These are phyloP conservation scores for Bettongia penicillata DNA, from an alignment of 2,113 vertebrate genomes.

Conservation along the genomic window DNA sequence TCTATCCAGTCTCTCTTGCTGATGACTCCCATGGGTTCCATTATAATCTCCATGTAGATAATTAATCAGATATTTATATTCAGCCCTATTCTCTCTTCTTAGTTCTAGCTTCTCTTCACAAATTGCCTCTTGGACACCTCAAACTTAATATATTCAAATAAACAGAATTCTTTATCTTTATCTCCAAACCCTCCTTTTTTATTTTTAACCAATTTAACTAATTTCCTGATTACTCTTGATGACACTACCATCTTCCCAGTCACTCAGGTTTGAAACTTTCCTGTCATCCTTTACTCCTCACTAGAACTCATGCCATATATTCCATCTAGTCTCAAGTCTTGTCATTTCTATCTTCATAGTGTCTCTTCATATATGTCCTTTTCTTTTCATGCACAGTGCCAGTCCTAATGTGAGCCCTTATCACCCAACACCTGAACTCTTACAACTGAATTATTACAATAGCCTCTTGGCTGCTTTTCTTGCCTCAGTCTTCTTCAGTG, in stretches of 20 bases:
- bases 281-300: background rate
- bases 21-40: background rate
- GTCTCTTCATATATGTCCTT: background rate
- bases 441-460: background rate
- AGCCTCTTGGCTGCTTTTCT: background rate
- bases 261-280: background rate
- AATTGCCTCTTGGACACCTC: background rate
- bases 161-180: background rate
- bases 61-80: background rate
- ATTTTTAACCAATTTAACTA: background rate
- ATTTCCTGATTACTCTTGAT: background rate
- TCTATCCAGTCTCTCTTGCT: background rate
- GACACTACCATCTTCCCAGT: background rate
- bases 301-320: background rate
- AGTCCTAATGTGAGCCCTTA: background rate
- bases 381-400: background rate
- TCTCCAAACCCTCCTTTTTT: background rate
- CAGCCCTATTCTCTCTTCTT: background rate
- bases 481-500: background rate
- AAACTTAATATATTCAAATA: background rate
- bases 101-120: background rate
- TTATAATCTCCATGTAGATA: background rate
- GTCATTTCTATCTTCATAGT: background rate
- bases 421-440: background rate
- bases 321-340: background rate